Conservation (phyloP, 2,888 invertebrate genomes). For the Marasmarcha lunaedactyla region DNA sequence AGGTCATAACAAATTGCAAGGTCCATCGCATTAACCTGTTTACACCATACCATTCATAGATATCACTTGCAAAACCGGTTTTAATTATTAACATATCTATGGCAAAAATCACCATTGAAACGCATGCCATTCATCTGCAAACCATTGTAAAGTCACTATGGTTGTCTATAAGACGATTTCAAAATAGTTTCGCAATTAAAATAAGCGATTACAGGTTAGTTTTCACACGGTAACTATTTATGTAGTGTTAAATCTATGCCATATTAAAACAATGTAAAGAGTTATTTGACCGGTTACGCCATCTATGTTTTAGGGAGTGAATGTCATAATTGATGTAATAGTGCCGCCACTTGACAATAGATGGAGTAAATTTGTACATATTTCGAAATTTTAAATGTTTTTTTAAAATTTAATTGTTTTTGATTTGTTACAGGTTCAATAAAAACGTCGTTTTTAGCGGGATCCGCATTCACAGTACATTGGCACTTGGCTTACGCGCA, state of each 20-base stretch:
- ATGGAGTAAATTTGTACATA: constrained; percentile 21
- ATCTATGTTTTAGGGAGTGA: constrained; percentile 24
- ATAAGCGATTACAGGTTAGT: neutral
- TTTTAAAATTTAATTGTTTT: neutral
- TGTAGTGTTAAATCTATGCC: neutral
- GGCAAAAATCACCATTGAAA: no score
- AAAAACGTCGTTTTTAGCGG: constrained; percentile 83
- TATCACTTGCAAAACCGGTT: no score
- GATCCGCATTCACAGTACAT: constrained; percentile 87
- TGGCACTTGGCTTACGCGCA: constrained; percentile 97
- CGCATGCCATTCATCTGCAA: no score
- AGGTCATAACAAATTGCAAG: no score
- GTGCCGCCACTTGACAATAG: constrained; percentile 20
- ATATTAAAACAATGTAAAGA: constrained; percentile 2
- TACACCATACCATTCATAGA: no score
- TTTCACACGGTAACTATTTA: constrained; percentile 17
- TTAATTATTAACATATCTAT: no score
- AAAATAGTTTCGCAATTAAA: neutral
- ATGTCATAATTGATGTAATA: constrained; percentile 18
- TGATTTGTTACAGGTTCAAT: constrained; percentile 74
- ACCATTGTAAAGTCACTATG: no score
- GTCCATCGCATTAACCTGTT: no score
- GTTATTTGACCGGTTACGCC: constrained; percentile 25
- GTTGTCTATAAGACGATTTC: neutral
- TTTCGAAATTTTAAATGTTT: no score